Percentiles rank a stretch among this genome's conserved stretches.
Conservation (phyloP, 2,888 invertebrate genomes). For the Rapana venosa region DNA sequence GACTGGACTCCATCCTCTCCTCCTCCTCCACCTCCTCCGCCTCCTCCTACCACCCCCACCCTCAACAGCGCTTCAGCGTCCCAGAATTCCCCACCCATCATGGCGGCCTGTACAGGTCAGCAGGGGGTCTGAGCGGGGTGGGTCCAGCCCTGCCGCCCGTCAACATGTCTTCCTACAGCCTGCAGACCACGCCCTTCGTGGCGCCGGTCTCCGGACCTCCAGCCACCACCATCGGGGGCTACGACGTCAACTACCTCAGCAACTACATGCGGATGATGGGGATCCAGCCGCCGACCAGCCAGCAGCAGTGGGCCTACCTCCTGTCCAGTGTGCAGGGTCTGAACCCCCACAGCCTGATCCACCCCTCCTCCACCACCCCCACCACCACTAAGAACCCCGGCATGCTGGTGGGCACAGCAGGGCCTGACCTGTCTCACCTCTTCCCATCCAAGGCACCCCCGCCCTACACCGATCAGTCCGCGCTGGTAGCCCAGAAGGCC, state of each 20-base stretch:
- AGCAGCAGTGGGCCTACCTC: slow-evolving; percentile 66
- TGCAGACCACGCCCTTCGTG: slow-evolving; percentile 33
- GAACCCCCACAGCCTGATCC: background rate
- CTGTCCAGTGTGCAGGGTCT: slow-evolving; percentile 55
- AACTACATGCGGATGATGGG: slow-evolving; percentile 69
- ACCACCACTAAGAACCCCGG: background rate
- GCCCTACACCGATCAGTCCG: slow-evolving; percentile 40
- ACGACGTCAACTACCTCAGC: slow-evolving; percentile 52
- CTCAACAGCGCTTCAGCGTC: slow-evolving; percentile 19
- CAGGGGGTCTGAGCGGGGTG: background rate
- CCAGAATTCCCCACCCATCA: slow-evolving; percentile 18
- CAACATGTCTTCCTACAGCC: slow-evolving; percentile 29
- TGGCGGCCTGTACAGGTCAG: slow-evolving; percentile 36
- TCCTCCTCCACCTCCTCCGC: background rate
- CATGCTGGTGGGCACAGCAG: background rate
- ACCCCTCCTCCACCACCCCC: background rate
- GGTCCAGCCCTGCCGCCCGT: background rate
- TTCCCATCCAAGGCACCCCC: slow-evolving; percentile 29
- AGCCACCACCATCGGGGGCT: slow-evolving; percentile 57
- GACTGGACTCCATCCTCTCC: slow-evolving; percentile 52
- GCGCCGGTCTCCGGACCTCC: slow-evolving; percentile 2
- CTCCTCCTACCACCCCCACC: slow-evolving; percentile 11
- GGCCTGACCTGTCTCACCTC: slow-evolving; percentile 47
- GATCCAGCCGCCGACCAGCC: slow-evolving; percentile 59
- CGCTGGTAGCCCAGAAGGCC: slow-evolving; percentile 34